Conservation (phyloP, 2,113 vertebrate genomes). For the Megaptera novaeangliae region DNA sequence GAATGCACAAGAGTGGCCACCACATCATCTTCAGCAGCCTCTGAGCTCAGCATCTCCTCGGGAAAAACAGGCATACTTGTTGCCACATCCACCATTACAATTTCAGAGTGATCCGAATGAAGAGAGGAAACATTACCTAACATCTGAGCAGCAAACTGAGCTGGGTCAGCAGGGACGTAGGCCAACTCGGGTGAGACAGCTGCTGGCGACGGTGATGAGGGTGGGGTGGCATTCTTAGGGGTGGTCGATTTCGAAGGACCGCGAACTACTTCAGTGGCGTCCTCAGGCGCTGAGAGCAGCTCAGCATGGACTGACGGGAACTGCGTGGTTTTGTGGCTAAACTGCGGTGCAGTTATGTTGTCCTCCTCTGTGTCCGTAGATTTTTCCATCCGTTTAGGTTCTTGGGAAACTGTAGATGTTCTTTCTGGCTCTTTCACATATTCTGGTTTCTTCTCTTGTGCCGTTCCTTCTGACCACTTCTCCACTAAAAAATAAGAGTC, state of each 20-base stretch:
- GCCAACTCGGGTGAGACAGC: conserved; percentile 46
- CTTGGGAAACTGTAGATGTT: neutral
- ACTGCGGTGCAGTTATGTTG: neutral
- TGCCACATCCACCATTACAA: conserved; percentile 78
- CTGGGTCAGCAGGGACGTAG: conserved; percentile 71
- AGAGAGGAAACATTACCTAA: conserved; percentile 68
- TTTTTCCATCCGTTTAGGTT: conserved; percentile 64
- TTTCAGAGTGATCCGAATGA: conserved; percentile 60
- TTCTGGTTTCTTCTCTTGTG: conserved; percentile 55
- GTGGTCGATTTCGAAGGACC: conserved; percentile 25
- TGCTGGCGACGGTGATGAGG: neutral
- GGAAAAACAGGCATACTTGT: conserved; percentile 67
- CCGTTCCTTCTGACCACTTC: conserved; percentile 65
- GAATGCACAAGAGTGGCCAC: neutral
- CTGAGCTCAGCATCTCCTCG: conserved; percentile 1
- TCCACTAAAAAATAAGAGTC: conserved; percentile 58
- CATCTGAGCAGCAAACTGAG: conserved; percentile 73
- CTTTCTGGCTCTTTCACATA: neutral
- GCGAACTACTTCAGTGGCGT: neutral
- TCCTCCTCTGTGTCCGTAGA: conserved; percentile 74
- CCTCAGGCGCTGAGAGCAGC: neutral
- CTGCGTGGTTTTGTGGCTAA: conserved; percentile 65
- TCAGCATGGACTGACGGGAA: conserved; percentile 45
- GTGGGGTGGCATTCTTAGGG: conserved; percentile 29
- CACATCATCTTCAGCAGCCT: conserved; percentile 45